Base-by-base conservation (phyloP, 2,113 vertebrate genomes). In the Gymnogyps californianus region DNA sequence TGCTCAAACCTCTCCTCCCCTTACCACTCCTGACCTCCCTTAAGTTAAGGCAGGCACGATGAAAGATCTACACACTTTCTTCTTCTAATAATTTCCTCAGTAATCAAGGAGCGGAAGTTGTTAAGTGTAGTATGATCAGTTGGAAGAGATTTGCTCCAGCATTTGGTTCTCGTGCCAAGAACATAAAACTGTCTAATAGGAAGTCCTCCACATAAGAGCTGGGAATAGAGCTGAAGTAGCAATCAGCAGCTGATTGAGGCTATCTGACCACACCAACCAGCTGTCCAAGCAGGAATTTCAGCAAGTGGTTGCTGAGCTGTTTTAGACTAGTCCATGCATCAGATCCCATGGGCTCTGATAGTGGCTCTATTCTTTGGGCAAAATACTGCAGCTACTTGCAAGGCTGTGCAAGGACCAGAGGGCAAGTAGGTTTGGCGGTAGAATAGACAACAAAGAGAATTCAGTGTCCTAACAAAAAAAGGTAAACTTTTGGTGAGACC, bases 71-170 rank as follows among this genome's bases (percentile, higher is more conserved):
- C 97, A 98, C 98, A 98, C 98, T 99, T 99, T 99, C 98, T 98
- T 98, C 98, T 98, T 61, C 94, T 98, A 99, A 98, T 99, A 98
- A 98, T 98, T 99, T 99, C 99, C 98, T 99, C 98, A 96, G 98
- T 98, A 99, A 99, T 99, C 99, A 99, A 98, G 92, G 93, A 97
- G 97, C 85, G 98, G 99, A 99, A 99, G 98, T 98, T 97, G 98
- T 98, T 98, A 98, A 98, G 97, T 98, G 97, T 94, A 85, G 98
- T 97, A 97, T 97, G 98, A 99, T 99, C 96, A 70, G 97, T 98
- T 98, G 97, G 97, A 98, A 98, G 98, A 98, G 98, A 98, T 99
- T 98, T 98, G 95, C 97, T 93, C 98, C 98, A 98, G 98, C 97
- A 97, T 97, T 98, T 96, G 66, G 83, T 98, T 98, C 98, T 98